A percentile compares a stretch with the other conserved stretches of the same genome.
Conservation (phyloP, 1,140 invertebrate genomes). For the Rhizoglyphus robini region DNA sequence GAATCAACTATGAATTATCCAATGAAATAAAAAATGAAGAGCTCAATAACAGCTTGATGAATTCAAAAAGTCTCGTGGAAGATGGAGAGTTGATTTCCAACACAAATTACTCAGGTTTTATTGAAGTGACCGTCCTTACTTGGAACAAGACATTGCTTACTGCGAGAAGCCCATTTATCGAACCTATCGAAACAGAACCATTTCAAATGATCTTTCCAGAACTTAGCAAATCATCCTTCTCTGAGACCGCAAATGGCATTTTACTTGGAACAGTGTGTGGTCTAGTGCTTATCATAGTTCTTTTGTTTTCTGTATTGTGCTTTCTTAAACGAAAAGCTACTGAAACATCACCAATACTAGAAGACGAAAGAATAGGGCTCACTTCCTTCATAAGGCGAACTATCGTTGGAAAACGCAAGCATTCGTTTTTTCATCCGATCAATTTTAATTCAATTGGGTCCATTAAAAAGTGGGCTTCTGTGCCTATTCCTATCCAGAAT, state of each 20-base stretch:
- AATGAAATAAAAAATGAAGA: constrained; percentile 2
- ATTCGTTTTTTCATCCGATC: constrained; percentile 20
- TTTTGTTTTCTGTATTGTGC: constrained; percentile 26
- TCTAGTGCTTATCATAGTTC: constrained; percentile 23
- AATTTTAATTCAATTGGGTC: constrained; percentile 16
- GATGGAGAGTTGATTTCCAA: constrained; percentile 26
- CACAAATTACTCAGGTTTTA: constrained; percentile 28
- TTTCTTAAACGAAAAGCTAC: constrained; percentile 22
- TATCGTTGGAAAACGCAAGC: constrained; percentile 25
- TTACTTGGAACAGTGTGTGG: constrained; percentile 27
- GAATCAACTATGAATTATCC: neutral
- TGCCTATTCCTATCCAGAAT: constrained; percentile 28
- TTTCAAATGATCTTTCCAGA: neutral
- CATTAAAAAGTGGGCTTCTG: constrained; percentile 20
- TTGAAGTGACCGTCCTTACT: constrained; percentile 26
- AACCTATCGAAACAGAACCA: constrained; percentile 24
- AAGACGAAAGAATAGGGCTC: constrained; percentile 26
- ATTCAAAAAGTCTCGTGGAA: constrained; percentile 34
- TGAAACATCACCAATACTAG: constrained; percentile 21
- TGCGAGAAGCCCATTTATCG: constrained; percentile 25
- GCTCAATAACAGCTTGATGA: constrained; percentile 23
- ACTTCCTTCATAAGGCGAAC: constrained; percentile 26
- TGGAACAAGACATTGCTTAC: constrained; percentile 25
- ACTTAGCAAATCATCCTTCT: constrained; percentile 22
- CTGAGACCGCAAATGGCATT: constrained; percentile 23